Conservation (phyloP, 1,140 invertebrate species). For the Platyscapa corneri region DNA sequence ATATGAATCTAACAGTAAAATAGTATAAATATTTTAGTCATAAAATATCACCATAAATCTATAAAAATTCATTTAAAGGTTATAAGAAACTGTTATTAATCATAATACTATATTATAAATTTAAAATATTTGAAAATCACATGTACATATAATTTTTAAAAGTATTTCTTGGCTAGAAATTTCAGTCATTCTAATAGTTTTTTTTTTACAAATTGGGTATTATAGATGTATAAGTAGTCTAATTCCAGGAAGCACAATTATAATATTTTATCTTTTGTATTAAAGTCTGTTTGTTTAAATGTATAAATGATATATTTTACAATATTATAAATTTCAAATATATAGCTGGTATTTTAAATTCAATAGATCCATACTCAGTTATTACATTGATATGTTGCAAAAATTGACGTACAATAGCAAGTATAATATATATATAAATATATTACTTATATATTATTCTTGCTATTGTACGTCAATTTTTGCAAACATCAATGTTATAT, state of each 20-base stretch:
- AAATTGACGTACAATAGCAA: conserved; percentile 21
- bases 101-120: background rate
- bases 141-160: conserved; percentile 35
- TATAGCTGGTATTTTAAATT: conserved; percentile 16
- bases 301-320: conserved; percentile 12
- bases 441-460: too few relatives aligned
- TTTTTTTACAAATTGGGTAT: conserved; percentile 56
- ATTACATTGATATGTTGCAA: conserved; percentile 1
- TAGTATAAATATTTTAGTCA: conserved; percentile 5
- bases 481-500: conserved; percentile 38
- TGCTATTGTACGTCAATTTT: conserved; percentile 27
- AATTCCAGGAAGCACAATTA: conserved; percentile 69
- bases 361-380: background rate
- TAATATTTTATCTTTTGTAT: conserved; percentile 29
- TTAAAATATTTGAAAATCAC: conserved; percentile 47
- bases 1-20: background rate
- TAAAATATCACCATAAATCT: background rate
- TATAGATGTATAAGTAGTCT: conserved; percentile 66
- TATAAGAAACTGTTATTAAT: conserved; percentile 2
- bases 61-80: conserved; percentile 3
- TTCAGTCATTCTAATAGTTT: conserved; percentile 43
- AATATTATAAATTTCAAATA: conserved; percentile 14
- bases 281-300: conserved; percentile 21
- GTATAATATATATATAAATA: too few relatives aligned
- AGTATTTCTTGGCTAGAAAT: conserved; percentile 31